A percentile compares a stretch with the other conserved stretches of the same genome.
phyloP scores from a whole-genome alignment of 2,113 vertebrate species.

The Lathamus discolor region DNA sequence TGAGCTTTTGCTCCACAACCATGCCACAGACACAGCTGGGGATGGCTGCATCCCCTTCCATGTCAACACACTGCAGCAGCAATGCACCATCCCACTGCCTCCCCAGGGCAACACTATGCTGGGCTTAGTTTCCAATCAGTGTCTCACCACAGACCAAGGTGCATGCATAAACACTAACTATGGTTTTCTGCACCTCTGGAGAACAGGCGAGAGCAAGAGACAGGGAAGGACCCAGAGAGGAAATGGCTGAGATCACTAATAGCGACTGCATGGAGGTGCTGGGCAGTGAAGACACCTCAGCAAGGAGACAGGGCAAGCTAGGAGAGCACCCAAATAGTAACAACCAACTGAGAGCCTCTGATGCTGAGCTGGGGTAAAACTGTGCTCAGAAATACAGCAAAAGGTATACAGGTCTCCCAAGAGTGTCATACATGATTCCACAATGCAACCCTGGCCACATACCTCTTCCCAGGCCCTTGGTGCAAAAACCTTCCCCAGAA shows the following conservation, averaged over 20 bases:
- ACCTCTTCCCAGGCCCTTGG: background rate
- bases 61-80: background rate
- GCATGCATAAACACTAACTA: background rate
- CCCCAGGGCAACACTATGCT: background rate
- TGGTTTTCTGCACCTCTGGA: slow-evolving; percentile 17
- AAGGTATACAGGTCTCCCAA: background rate
- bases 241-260: background rate
- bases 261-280: slow-evolving; percentile 39
- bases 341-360: slow-evolving; percentile 2
- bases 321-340: background rate
- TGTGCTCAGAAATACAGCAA: background rate
- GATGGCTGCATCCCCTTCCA: background rate
- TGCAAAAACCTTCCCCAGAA: background rate
- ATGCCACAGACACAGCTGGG: background rate
- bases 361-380: slow-evolving; percentile 16
- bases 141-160: background rate
- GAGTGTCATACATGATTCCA: background rate
- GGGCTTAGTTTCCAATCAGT: background rate
- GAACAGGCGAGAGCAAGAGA: background rate
- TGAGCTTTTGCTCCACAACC: background rate
- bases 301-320: background rate
- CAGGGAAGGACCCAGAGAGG: background rate
- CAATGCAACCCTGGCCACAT: background rate
- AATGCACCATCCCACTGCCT: background rate
- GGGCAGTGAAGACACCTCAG: background rate